These are phyloP conservation scores for Byasa hedistus DNA, from an alignment of 2,888 invertebrate species.

Conservation along the genomic window DNA sequence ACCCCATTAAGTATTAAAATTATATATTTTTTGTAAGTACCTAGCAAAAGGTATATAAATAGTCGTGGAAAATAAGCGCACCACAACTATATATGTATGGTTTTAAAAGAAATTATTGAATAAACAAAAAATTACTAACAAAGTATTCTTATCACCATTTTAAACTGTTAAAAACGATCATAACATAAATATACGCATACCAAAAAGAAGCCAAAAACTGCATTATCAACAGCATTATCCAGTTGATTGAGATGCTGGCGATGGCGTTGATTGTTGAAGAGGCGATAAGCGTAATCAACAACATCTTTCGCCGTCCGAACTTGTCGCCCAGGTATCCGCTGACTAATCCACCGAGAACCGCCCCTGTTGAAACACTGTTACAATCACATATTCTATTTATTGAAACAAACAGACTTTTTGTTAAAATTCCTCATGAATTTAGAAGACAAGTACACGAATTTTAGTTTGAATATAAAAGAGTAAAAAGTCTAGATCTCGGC, in stretches of 20 bases:
- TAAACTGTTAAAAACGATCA: too few species aligned
- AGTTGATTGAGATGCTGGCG: slow-evolving; percentile 62
- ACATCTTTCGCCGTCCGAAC: slow-evolving; percentile 53
- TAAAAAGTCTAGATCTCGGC: not conserved
- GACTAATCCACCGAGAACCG: slow-evolving; percentile 50
- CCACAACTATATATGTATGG: too few species aligned
- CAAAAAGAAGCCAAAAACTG: slow-evolving; percentile 56
- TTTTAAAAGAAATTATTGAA: too few species aligned
- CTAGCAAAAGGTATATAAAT: too few species aligned
- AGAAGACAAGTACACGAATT: not conserved
- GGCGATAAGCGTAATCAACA: slow-evolving; percentile 49
- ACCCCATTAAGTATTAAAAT: too few species aligned
- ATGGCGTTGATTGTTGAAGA: slow-evolving; percentile 50
- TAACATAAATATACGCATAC: slow-evolving; percentile 48
- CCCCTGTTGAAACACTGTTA: slow-evolving; percentile 40
- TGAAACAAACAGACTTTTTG: too few species aligned
- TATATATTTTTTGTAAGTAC: too few species aligned
- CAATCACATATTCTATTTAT: too few species aligned
- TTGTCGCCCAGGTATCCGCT: slow-evolving; percentile 68
- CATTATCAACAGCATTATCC: slow-evolving; percentile 63
- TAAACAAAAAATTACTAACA: too few species aligned
- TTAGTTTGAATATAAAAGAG: too few species aligned
- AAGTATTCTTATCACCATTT: too few species aligned
- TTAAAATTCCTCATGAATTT: not conserved
- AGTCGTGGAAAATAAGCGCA: too few species aligned